Base-by-base conservation (phyloP, 1,140 invertebrate genomes). In the Phortica variegata region DNA sequence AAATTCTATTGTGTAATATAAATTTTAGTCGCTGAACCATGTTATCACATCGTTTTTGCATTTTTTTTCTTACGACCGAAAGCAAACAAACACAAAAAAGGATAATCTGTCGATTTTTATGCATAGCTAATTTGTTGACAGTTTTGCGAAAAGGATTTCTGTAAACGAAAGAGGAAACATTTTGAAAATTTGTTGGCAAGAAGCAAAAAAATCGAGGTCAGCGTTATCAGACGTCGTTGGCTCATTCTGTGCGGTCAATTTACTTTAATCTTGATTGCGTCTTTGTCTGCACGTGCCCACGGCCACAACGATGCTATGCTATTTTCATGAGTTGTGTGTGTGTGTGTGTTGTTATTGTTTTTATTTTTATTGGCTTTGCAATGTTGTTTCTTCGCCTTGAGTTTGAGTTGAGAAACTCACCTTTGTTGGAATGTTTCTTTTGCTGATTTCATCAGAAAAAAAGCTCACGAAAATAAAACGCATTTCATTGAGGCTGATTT, bases 371-470 rank as follows among this genome's bases (percentile, higher is more conserved):
- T 58, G 49, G 65, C 65, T 58, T 60, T 45, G 26, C 63, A 60
- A 63, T n/a, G n/a, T n/a, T n/a, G 65, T 60, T 68, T 68, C 63
- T 47, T 57, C 58, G 44, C 41, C 49, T 36, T 53, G 54, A 57
- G 39, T 42, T 47, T 37, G 36, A 23, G 23, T 31, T 47, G 41
- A 47, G 26, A 29, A 29, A 29, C 26, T 7, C 26, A 43, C n/a
- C 32, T 9, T 26, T 7, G 6, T 29, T 16, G 26, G 18, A 16
- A 23, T 36, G 43, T 48, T 51, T 52, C 51, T 58, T 42, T 54
- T 52, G 60, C 65, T 63, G 63, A 68, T 68, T 69, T 63, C 60
- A 68, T 63, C 63, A 69, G 65, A 52, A 65, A 54, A 42, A n/a
- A n/a, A n/a, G n/a, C n/a, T n/a, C n/a, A n/a, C 15, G 47, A n/a